Base-by-base conservation (phyloP, 2,888 invertebrate species). In the Cordylochernes scorpioides region DNA sequence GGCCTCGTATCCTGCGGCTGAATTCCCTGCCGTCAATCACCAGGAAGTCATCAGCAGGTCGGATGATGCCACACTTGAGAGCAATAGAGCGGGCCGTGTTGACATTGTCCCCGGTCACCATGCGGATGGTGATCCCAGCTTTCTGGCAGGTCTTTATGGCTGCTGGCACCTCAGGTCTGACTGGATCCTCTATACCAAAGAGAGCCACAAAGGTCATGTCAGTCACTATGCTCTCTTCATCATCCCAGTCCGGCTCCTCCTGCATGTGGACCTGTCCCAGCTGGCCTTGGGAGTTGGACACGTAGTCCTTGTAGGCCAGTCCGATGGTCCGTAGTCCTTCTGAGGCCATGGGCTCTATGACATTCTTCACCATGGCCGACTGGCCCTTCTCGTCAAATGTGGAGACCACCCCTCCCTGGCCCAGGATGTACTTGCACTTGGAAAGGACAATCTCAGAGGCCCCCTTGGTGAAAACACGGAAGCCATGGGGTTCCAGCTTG, bases 21-120 rank as follows among this genome's bases (percentile, higher is more conserved):
- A 94, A 94, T 55, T 97, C 91, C 54, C 84, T 84, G 42, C 94
- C 91, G 54, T 97, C 94, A 24, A 94, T 59, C 35, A 91, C 80
- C 30, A 94, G 65, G 59, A 78, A 91, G 55, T 94, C 86, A 51
- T 91, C 88, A 39, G 71, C 74, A 15, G 86, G 78, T 49, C 73
- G 73, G 25, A 86, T 54, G 43, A 97, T 97, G 36, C 91, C 91
- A 56, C 94, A 97, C 55, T 94, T 91, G 45, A 73, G 61, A 18
- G 97, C 91, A 50, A 97, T 97, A 32, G 94, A 91, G 34, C 88
- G 67, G 24, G 94, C 94, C 24, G 97, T 97, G 60, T 94, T 94
- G 42, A 97, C 71, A 56, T 97, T 97, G 61, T 97, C 94, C 28
- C 94, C 94, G 6, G 97, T 97, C 31, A 97, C 94, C 94, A 97